Base-by-base conservation (phyloP, 2,113 vertebrate genomes). In the Pyrgilauda ruficollis region DNA sequence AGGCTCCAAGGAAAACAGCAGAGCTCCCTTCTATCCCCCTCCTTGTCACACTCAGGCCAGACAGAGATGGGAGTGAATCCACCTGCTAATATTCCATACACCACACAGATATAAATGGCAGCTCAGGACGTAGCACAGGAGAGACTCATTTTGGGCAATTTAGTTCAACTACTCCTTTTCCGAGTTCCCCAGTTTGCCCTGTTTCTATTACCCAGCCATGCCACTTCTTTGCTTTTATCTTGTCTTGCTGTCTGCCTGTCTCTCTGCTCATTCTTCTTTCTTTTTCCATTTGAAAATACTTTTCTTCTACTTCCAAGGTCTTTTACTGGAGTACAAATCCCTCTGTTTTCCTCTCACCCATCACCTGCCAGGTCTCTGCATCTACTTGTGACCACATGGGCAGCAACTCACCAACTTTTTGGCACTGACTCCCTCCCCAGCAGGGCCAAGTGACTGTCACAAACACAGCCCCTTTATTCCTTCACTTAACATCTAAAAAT, bases 91-190 rank as follows among this genome's bases (percentile, higher is more conserved):
- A 72, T 78, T 74, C 77, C 19, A 3, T 44, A 61, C 5, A 2
- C 76, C 91, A 70, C 90, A 92, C 84, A 52, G 91, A 21, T 47
- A 94, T 82, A 93, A 96, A 94, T 37, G 67, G 85, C 81, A 94
- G 67, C 93, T 76, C 87, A 73, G 77, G 31, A 70, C 9, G 1
- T 22, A 64, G n/a, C 61, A 17, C 94, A 74, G 85, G 76, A 88
- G 94, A 80, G 75, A 33, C 85, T 81, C 55, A 92, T 96, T 90
- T 91, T 31, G 69, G 76, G 88, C 85, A 94, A 94, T 95, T 95
- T 96, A 93, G 26, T 87, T 93, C 76, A 86, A 47, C 83, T 89
- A 2, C 52, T 91, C 81, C 89, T 89, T 77, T 88, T 47, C 83
- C 2, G 1, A 86, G 63, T 95, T 89, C 76, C 72, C 35, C 76